These are phyloP conservation scores for Alethe castanea DNA, from an alignment of 2,113 vertebrate genomes.

Conservation along the genomic window DNA sequence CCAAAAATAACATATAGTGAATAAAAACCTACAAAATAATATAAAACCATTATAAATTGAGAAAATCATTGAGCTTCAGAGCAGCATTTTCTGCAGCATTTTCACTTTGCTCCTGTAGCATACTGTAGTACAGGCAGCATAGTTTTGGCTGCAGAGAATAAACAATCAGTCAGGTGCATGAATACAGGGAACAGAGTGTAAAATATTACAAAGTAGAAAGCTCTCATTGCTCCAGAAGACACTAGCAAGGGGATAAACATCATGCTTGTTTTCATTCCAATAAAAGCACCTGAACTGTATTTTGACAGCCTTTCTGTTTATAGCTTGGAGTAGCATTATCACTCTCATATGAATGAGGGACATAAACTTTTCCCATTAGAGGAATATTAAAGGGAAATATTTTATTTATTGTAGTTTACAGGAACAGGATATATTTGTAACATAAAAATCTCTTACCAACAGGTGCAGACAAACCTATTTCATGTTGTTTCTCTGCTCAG, in stretches of 20 bases:
- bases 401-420: neutral
- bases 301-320: neutral
- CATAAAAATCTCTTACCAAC: neutral
- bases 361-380: neutral
- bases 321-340: neutral
- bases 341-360: neutral
- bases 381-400: neutral
- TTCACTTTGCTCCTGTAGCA: neutral
- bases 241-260: neutral
- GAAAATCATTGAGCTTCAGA: neutral
- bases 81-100: neutral
- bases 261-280: neutral
- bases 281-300: neutral
- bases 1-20: neutral
- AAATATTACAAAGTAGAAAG: neutral
- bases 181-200: neutral
- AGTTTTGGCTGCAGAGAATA: neutral
- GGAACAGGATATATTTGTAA: neutral
- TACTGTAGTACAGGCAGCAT: accelerated
- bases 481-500: neutral
- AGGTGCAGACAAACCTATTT: neutral
- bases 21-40: neutral
- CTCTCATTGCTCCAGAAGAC: neutral
- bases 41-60: neutral
- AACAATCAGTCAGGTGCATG: neutral